Base-by-base conservation (phyloP, 2,113 vertebrate species). In the Lutjanus erythropterus region DNA sequence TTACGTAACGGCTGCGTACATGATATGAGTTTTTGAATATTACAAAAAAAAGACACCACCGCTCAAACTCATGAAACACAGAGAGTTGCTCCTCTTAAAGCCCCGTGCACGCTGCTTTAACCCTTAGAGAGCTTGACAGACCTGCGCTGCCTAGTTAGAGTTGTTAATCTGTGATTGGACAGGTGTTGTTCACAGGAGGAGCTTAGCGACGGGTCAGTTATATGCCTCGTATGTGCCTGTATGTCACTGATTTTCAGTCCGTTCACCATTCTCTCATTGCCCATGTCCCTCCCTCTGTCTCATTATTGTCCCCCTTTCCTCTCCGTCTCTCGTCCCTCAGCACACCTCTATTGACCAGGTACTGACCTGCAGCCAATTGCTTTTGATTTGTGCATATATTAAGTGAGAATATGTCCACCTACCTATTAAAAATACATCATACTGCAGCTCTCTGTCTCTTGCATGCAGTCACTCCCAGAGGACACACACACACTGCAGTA, bases 341-440 rank as follows among this genome's bases (percentile, higher is more conserved):
- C 29, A 50, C 61, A 50, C 25, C 53, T 49, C 69, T 83, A 74
- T 84, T 78, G 25, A 80, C 60, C 39, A 39, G n/a, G 2, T 29
- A 66, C 70, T 85, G 80, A 92, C 85, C 78, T 60, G 46, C 23
- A 73, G 72, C 72, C 65, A 75, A 72, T 18, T 79, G 76, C 7
- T 15, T 65, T 81, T 88, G 59, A 71, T 77, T 56, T 62, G 41
- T 75, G 84, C 73, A 83, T 89, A 81, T 60, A 79, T 91, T 86
- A 88, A 58, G 35, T 78, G 47, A 69, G 86, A 91, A 89, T 67
- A 74, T 78, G 71, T 78, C 77, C 88, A 83, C 66, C 76, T 68
- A 71, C 68, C 46, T 42, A 86, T 88, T 86, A 88, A 88, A 91
- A 78, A 89, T 80, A 76, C 84, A 87, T 90, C 41, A 86, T 27